These are phyloP conservation scores for Gymnogyps californianus DNA, from an alignment of 2,113 vertebrate species.

Conservation along the genomic window DNA sequence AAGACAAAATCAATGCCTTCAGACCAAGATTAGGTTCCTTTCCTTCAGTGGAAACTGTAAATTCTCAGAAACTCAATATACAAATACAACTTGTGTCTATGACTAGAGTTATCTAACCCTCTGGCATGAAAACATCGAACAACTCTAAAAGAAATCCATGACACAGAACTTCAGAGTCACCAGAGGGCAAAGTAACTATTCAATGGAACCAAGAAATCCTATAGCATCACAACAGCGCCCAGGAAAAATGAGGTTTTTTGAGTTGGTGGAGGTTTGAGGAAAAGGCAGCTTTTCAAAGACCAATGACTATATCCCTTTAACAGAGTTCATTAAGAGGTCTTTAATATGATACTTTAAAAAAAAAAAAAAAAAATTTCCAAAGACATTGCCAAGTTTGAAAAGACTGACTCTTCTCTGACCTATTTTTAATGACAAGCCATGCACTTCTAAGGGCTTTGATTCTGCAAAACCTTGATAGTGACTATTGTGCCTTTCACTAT, in stretches of 20 bases:
- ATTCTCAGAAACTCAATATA: neutral
- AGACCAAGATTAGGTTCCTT: neutral
- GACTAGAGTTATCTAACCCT: neutral
- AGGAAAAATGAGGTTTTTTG: neutral
- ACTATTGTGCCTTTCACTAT: neutral
- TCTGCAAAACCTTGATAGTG: neutral
- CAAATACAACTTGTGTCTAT: neutral
- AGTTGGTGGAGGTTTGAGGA: neutral
- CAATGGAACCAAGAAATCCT: neutral
- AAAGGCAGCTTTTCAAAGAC: neutral
- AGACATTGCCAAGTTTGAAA: neutral
- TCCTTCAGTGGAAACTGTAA: neutral
- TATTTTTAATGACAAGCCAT: neutral
- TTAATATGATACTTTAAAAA: neutral
- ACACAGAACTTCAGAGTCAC: neutral
- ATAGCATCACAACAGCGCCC: neutral
- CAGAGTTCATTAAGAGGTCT: neutral
- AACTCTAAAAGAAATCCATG: neutral
- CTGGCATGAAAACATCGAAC: neutral
- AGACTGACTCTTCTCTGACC: neutral
- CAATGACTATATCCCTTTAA: neutral
- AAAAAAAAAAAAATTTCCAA: neutral
- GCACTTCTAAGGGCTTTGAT: neutral
- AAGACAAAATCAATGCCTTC: neutral
- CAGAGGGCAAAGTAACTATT: constrained; percentile 8